Percentiles rank a stretch among this genome's conserved stretches.
phyloP scores from a whole-genome alignment of 2,888 invertebrate species.

The Ptilodon capucinus region DNA sequence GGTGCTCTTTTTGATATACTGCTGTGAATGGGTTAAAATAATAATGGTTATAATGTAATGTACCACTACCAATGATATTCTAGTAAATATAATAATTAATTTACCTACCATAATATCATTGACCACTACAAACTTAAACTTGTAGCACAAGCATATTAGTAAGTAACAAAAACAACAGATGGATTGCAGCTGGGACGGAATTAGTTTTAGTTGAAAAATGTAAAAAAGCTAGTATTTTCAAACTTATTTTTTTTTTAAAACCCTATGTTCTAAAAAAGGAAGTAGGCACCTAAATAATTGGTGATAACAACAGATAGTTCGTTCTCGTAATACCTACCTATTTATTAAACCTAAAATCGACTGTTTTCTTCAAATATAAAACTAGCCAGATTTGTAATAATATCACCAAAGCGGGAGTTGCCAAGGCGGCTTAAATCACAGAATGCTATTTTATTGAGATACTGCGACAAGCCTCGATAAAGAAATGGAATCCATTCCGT shows the following conservation, averaged over 20 bases:
- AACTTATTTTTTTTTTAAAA: conserved; percentile 31
- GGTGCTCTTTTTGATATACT: conserved; percentile 67
- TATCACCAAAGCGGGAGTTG: conserved; percentile 60
- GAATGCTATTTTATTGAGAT: conserved; percentile 56
- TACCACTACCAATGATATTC: no score
- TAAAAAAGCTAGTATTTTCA: conserved; percentile 48
- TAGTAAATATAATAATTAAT: no score
- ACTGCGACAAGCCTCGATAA: conserved; percentile 31
- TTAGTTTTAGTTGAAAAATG: conserved; percentile 21
- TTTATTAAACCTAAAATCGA: conserved; percentile 39
- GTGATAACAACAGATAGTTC: conserved; percentile 37
- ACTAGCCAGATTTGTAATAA: conserved; percentile 46
- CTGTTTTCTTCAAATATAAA: conserved; percentile 44
- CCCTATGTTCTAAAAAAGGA: no score
- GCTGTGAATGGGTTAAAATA: conserved; percentile 67
- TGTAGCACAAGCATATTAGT: conserved; percentile 44
- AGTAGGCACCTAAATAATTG: no score
- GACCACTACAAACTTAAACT: conserved; percentile 50
- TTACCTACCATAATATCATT: no score
- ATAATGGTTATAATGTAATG: conserved; percentile 41
- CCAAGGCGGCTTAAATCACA: conserved; percentile 73
- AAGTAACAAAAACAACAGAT: conserved; percentile 35
- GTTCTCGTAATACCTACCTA: conserved; percentile 26
- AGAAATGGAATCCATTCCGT: conserved; percentile 13
- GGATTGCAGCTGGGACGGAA: conserved; percentile 59